Conservation (phyloP, 2,113 vertebrate genomes). For the Chaetura pelagica region DNA sequence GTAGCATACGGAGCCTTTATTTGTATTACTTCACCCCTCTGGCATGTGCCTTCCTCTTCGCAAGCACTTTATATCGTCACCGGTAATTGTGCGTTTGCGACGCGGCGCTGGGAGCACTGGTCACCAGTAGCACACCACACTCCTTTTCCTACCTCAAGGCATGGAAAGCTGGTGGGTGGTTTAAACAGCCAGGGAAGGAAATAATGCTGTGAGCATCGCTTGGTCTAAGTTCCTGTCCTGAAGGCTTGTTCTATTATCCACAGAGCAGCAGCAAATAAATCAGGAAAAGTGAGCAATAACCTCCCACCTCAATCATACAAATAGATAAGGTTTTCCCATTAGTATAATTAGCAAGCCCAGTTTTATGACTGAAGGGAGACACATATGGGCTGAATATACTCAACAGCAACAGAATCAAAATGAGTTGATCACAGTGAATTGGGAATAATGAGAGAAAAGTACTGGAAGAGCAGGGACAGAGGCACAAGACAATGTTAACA, state of each 20-base stretch:
- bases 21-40: neutral
- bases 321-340: neutral
- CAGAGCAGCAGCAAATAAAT: slow-evolving; percentile 15
- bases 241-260: slow-evolving; percentile 42
- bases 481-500: neutral
- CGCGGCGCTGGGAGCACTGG: neutral
- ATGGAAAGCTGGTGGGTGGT: slow-evolving; percentile 47
- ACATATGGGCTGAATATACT: neutral
- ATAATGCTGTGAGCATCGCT: slow-evolving; percentile 17
- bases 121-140: neutral
- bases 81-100: neutral
- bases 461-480: accelerated
- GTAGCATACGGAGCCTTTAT: neutral
- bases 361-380: neutral
- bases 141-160: slow-evolving; percentile 50
- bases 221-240: slow-evolving; percentile 48
- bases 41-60: neutral
- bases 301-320: neutral
- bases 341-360: neutral
- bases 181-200: slow-evolving; percentile 38
- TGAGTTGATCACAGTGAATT: neutral
- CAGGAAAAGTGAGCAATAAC: neutral
- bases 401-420: neutral
- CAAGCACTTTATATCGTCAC: neutral
- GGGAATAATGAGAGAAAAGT: accelerated